Evolutionary conservation across 2,888 invertebrate species (phyloP).

Genomic region (Caenorhabditis sp.): DNA sequence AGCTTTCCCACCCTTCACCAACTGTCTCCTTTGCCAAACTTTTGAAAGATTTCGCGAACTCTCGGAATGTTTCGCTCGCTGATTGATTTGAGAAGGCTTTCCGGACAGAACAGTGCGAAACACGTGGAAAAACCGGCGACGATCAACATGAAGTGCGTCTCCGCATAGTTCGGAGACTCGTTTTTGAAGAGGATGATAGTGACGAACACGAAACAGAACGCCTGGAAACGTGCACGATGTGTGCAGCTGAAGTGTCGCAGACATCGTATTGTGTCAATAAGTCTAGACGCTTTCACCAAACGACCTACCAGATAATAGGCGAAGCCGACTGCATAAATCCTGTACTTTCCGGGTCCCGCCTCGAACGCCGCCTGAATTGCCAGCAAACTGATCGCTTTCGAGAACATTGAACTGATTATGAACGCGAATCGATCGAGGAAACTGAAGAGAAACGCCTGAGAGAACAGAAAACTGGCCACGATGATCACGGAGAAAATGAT

Average conservation of each 20-base stretch:
- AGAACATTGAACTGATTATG: not conserved
- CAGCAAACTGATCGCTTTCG: slow-evolving; percentile 2
- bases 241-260: no score
- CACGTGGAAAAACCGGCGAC: not conserved
- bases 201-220: not conserved
- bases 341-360: slow-evolving; percentile 7
- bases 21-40: no score
- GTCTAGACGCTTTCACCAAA: not conserved
- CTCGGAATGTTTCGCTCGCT: no score
- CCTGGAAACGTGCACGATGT: no score
- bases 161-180: not conserved
- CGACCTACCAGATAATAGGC: slow-evolving; percentile 16
- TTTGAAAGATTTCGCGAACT: no score
- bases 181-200: slow-evolving; percentile 19
- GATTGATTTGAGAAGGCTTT: not conserved
- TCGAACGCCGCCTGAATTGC: slow-evolving; percentile 17
- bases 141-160: slow-evolving; percentile 17
- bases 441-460: slow-evolving; percentile 17
- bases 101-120: slow-evolving; percentile 1
- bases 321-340: slow-evolving; percentile 6
- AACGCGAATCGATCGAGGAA: slow-evolving; percentile 30
- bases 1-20: no score
- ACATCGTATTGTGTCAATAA: not conserved
- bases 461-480: slow-evolving; percentile 4
- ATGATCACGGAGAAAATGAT: slow-evolving; percentile 1